These are phyloP conservation scores for Lepus timidus DNA, from an alignment of 2,113 vertebrate genomes.

Conservation along the genomic window DNA sequence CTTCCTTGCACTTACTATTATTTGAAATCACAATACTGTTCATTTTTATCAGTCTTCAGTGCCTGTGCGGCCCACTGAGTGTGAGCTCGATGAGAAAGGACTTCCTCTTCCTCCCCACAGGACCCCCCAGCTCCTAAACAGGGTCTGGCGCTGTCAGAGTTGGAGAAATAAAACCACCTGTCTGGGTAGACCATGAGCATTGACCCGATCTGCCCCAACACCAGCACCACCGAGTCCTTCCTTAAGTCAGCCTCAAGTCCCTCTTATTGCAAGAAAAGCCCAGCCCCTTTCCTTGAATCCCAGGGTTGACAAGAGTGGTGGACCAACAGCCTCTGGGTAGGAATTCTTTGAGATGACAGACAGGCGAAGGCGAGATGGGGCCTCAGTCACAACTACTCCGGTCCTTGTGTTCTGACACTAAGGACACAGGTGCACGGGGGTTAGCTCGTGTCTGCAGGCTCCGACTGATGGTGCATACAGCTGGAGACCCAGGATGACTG, in stretches of 20 bases:
- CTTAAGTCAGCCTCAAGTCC: not conserved
- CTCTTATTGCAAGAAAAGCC: not conserved
- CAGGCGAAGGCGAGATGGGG: not conserved
- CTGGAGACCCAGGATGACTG: not conserved
- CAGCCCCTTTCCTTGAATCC: not conserved
- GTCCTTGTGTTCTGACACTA: not conserved
- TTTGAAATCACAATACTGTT: no score
- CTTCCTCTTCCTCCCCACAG: no score
- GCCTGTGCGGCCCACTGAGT: no score
- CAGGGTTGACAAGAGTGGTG: not conserved
- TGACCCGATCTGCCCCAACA: not conserved
- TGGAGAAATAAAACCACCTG: no score
- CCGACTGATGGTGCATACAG: not conserved
- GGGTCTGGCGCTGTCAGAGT: no score
- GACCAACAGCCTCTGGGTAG: not conserved
- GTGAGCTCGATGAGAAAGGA: no score
- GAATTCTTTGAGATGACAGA: not conserved
- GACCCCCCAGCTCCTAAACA: no score
- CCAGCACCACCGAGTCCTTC: not conserved
- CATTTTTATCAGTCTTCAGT: no score
- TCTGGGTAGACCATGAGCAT: no score
- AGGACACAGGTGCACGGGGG: not conserved
- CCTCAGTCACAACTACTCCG: not conserved
- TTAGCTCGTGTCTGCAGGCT: not conserved
- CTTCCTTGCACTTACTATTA: no score